phyloP scores from a whole-genome alignment of 2,888 invertebrate genomes.

The Linnaemya tessellans region DNA sequence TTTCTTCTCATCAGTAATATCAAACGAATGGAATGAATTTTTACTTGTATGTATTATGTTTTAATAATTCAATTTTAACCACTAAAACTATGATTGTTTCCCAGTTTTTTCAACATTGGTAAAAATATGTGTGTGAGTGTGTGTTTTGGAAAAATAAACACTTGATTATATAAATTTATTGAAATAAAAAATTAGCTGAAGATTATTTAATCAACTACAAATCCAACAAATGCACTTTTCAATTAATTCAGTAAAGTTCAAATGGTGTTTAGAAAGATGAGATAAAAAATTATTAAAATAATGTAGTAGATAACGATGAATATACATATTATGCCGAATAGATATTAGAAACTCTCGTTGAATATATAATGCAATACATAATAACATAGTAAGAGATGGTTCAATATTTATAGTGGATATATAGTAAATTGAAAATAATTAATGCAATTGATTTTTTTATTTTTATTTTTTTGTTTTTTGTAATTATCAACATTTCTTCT shows the following conservation, averaged over 20 bases:
- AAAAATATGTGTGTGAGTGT: background rate
- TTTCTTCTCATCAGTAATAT: constrained; percentile 38
- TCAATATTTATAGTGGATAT: constrained; percentile 38
- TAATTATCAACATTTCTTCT: constrained; percentile 14
- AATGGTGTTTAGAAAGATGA: background rate
- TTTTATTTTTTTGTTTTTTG: no score
- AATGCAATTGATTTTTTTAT: no score
- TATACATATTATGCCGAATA: constrained; percentile 46
- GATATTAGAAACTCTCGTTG: constrained; percentile 55
- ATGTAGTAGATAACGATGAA: constrained; percentile 20
- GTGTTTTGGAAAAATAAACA: background rate
- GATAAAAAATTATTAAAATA: constrained; percentile 16
- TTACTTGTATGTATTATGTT: background rate
- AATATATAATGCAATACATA: constrained; percentile 33
- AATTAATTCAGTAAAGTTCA: background rate
- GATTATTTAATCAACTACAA: background rate
- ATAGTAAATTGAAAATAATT: constrained; percentile 47
- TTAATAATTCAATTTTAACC: background rate
- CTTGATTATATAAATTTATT: background rate
- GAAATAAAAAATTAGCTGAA: no score
- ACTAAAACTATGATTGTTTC: background rate
- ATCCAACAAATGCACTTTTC: background rate
- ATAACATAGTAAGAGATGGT: constrained; percentile 39
- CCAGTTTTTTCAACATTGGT: background rate
- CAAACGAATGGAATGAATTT: constrained; percentile 52